Evolutionary conservation across 2,888 invertebrate species (phyloP), one percentile per base, ranked within the genome.

Genomic region (Exocentrus adspersus): DNA sequence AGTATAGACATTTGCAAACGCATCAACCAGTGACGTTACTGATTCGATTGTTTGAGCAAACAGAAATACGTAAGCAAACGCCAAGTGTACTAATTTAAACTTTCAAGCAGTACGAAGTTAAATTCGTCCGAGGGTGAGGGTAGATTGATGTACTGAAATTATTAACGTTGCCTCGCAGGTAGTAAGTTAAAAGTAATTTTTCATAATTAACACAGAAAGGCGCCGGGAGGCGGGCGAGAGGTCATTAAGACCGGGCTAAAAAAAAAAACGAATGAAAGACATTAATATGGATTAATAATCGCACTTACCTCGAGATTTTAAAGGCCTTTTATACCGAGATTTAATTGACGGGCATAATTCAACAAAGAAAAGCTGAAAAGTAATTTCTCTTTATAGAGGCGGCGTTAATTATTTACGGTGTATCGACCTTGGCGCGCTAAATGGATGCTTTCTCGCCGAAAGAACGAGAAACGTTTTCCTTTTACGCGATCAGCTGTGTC

Each of bases 261-360:
- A 41, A n/a, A 37, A 42, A 24, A 32, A 57, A 57, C 20, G 37
- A 57, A 57, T 57, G 57, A 17, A 30, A 46, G 2, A n/a, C 45
- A 57, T 57, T 57, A 57, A 57, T 57, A 16, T 32, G 14, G 57
- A 57, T 57, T 57, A 57, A 57, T 46, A 30, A 21, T 10, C 17
- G 43, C 54, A 43, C 53, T 53, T 37, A 14, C 53, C 41, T 41
- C 16, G 54, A 42, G 42, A 41, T 43, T 57, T 57, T 30, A 32
- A 46, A 57, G 46, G 14, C 20, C 32, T 21, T 57, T 30, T 30
- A 51, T 51, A 46, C 42, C 42, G 20, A 19, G 17, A 14, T 46
- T 57, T 57, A 57, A 57, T 57, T 57, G 57, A 57, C 45, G 57
- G 42, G 12, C 46, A 14, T 57, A 57, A 32, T 46, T 46, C 42